These are phyloP conservation scores for Pseudomyrmex pallidus DNA, from an alignment of 1,140 invertebrate genomes.

Conservation along the genomic window DNA sequence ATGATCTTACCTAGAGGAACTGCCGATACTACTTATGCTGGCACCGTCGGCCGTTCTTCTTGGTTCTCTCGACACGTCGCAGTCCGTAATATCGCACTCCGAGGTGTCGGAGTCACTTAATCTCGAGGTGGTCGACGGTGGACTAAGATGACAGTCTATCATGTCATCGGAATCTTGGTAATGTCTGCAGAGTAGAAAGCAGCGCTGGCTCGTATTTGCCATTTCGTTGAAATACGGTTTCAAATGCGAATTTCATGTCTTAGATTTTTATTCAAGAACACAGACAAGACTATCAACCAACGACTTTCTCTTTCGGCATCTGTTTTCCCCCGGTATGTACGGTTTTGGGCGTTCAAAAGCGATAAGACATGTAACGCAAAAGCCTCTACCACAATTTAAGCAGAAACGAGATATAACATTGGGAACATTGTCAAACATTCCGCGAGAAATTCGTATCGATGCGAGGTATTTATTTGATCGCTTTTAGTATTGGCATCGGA, in stretches of 20 bases:
- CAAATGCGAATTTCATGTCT: too few relatives aligned
- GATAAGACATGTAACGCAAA: not conserved
- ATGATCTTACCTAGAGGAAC: constrained; percentile 89
- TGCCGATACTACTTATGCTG: constrained; percentile 94
- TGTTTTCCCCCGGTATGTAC: too few relatives aligned
- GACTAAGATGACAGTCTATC: constrained; percentile 94
- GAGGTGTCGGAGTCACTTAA: constrained; percentile 97
- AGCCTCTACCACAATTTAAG: not conserved
- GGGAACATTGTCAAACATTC: constrained; percentile 38
- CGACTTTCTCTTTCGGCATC: too few relatives aligned
- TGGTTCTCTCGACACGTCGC: constrained; percentile 87
- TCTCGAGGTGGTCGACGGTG: constrained; percentile 94
- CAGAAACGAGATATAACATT: not conserved
- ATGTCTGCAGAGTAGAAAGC: constrained; percentile 68
- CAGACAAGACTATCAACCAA: too few relatives aligned
- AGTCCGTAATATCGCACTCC: constrained; percentile 93
- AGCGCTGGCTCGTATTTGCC: not conserved
- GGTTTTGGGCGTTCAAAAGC: not conserved
- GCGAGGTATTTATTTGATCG: constrained; percentile 56
- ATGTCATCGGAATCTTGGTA: constrained; percentile 85
- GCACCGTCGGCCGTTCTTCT: constrained; percentile 89
- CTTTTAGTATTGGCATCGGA: constrained; percentile 57
- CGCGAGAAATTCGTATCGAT: constrained; percentile 43
- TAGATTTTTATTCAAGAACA: too few relatives aligned
- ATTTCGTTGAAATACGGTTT: not conserved